Evolutionary conservation across 2,888 invertebrate genomes (phyloP).

Genomic region (Junonia oenone): DNA sequence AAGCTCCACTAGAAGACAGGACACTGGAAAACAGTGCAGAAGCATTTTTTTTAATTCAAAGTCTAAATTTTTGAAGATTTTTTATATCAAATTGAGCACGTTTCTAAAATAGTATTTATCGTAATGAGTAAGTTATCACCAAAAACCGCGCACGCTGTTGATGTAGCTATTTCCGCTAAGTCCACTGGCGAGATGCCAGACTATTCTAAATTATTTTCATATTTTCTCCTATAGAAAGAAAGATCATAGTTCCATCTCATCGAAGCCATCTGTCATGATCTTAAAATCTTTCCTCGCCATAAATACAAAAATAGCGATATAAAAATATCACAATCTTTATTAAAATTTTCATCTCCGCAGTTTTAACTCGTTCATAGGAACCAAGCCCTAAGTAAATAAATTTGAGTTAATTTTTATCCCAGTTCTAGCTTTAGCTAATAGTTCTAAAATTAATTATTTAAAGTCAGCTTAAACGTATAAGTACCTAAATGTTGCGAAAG

Average conservation of each 20-base stretch:
- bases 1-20: too few species aligned
- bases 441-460: too few species aligned
- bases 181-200: conserved; percentile 17
- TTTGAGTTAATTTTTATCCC: too few species aligned
- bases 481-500: too few species aligned
- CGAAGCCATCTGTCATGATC: neutral
- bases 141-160: conserved; percentile 8
- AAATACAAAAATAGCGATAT: neutral
- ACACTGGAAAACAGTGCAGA: too few species aligned
- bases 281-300: neutral
- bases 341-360: too few species aligned
- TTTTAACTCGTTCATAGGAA: too few species aligned
- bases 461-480: too few species aligned
- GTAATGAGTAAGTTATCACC: conserved; percentile 5
- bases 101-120: neutral
- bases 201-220: conserved; percentile 4
- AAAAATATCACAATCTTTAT: neutral
- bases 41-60: too few species aligned
- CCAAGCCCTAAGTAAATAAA: too few species aligned
- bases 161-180: conserved; percentile 20
- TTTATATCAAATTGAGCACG: neutral
- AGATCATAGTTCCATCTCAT: neutral
- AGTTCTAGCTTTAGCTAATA: too few species aligned
- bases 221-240: conserved; percentile 8
- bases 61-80: neutral